Conservation (phyloP, 1,140 invertebrate genomes). For the Bombus consobrinus region DNA sequence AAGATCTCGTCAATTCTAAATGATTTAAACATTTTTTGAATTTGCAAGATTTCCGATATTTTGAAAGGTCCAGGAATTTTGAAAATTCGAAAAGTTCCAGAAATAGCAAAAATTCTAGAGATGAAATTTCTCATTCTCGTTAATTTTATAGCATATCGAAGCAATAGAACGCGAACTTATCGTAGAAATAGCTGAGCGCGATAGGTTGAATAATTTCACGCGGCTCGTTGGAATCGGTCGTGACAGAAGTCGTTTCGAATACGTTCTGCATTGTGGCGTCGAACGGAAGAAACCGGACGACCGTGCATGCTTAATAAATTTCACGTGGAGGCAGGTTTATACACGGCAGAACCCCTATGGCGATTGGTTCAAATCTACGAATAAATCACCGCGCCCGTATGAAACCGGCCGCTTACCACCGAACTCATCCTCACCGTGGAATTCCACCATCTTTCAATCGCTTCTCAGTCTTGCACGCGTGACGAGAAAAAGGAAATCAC, state of each 20-base stretch:
- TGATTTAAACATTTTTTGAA: background rate
- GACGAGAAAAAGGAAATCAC: background rate
- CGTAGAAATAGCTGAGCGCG: background rate
- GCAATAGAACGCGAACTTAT: constrained; percentile 4
- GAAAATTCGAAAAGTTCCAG: background rate
- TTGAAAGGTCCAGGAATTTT: background rate
- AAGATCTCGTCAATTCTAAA: background rate
- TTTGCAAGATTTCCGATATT: background rate
- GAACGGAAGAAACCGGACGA: constrained; percentile 24
- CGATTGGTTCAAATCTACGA: constrained; percentile 52
- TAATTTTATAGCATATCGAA: background rate
- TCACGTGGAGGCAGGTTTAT: constrained; percentile 41
- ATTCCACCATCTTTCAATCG: constrained; percentile 4
- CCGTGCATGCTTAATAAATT: constrained; percentile 49
- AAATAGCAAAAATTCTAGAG: background rate
- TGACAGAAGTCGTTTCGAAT: constrained; percentile 44
- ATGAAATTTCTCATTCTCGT: background rate
- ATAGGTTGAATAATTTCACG: constrained; percentile 31
- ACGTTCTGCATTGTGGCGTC: constrained; percentile 39
- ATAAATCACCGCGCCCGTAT: constrained; percentile 55
- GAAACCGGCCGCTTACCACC: constrained; percentile 13
- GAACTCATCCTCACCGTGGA: constrained; percentile 17
- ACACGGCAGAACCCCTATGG: constrained; percentile 49
- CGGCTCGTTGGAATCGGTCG: constrained; percentile 21
- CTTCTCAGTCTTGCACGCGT: background rate